Evolutionary conservation across 2,888 invertebrate species (phyloP).

Genomic region (Diogma glabrata): DNA sequence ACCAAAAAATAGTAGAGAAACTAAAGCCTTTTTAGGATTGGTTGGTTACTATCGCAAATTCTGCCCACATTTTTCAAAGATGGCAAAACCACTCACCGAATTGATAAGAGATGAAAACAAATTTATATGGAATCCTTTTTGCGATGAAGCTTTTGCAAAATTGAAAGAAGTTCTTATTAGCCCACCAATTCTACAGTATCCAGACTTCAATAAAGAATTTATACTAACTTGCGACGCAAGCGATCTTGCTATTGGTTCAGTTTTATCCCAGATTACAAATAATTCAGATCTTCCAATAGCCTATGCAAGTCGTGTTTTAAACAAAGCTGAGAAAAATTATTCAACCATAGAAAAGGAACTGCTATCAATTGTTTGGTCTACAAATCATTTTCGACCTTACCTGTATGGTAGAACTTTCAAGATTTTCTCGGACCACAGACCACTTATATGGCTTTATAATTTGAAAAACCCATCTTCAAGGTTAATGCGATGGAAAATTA

Average conservation of each 20-base stretch:
- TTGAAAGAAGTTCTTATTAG: neutral
- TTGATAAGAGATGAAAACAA: conserved; percentile 16
- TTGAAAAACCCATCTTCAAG: neutral
- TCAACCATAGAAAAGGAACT: neutral
- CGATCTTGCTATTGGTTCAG: neutral
- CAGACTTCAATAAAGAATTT: neutral
- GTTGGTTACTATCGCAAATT: conserved; percentile 25
- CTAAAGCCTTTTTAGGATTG: too few species aligned
- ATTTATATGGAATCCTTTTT: conserved; percentile 17
- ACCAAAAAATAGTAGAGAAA: conserved; percentile 16
- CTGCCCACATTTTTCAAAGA: conserved; percentile 20
- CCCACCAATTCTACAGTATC: neutral
- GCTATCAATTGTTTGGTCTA: neutral
- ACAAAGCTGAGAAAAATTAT: neutral
- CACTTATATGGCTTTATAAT: neutral
- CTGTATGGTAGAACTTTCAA: neutral
- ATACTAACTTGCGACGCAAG: neutral
- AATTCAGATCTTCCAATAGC: neutral
- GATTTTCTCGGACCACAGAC: neutral
- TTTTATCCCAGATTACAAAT: neutral
- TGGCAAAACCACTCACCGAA: conserved; percentile 21
- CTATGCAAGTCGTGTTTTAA: neutral
- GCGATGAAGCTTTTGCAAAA: conserved; percentile 3
- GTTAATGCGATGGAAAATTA: neutral
- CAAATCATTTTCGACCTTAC: neutral